phyloP scores from a whole-genome alignment of 2,888 invertebrate species.

The Drosophila aldrichi region DNA sequence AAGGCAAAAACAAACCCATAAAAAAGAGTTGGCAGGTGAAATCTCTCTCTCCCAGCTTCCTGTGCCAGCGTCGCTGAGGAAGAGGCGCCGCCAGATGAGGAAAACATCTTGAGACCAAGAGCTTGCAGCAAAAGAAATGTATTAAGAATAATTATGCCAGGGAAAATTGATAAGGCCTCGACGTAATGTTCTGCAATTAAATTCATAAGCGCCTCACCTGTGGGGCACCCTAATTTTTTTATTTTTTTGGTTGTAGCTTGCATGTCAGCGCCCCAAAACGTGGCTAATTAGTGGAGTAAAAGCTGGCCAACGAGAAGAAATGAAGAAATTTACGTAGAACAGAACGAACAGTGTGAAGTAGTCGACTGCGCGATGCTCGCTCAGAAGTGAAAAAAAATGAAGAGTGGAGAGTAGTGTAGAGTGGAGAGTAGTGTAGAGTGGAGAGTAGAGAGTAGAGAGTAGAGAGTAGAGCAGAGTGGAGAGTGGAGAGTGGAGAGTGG shows the following conservation, averaged over 20 bases:
- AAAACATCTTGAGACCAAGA: slow-evolving; percentile 5
- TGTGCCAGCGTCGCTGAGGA: slow-evolving; percentile 51
- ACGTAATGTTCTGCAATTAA: slow-evolving; percentile 76
- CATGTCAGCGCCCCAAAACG: slow-evolving; percentile 74
- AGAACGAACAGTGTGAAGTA: neutral
- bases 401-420: no score
- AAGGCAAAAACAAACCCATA: slow-evolving; percentile 37
- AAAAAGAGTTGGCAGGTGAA: slow-evolving; percentile 66
- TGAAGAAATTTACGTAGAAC: slow-evolving; percentile 76
- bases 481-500: neutral
- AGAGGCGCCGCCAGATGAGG: slow-evolving; percentile 41
- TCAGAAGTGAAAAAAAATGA: neutral
- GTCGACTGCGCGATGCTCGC: slow-evolving; percentile 3
- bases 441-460: neutral
- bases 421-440: neutral
- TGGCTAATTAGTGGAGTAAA: slow-evolving; percentile 73
- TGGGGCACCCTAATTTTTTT: slow-evolving; percentile 57
- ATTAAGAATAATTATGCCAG: slow-evolving; percentile 76
- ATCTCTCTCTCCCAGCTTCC: slow-evolving; percentile 67
- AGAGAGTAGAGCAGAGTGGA: neutral
- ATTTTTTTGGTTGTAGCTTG: slow-evolving; percentile 58
- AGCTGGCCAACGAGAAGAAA: slow-evolving; percentile 57
- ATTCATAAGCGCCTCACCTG: slow-evolving; percentile 73
- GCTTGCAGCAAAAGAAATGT: slow-evolving; percentile 27
- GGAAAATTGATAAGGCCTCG: slow-evolving; percentile 65